phyloP scores from a whole-genome alignment of 2,888 invertebrate species.

The Eueremaeus valkanovi region DNA sequence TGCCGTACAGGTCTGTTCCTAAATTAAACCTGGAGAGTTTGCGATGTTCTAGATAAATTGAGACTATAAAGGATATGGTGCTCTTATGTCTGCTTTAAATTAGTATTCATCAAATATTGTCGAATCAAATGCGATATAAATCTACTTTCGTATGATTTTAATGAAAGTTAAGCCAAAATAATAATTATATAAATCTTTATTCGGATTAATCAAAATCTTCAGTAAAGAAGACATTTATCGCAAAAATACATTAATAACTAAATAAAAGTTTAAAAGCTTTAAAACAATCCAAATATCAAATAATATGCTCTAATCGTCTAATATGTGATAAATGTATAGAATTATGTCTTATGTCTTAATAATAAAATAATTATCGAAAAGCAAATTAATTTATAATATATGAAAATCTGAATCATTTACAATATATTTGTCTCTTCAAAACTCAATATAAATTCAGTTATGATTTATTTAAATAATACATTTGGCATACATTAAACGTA shows the following conservation, averaged over 20 bases:
- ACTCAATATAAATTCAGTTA: neutral
- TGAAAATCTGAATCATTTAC: neutral
- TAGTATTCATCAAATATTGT: too few species aligned
- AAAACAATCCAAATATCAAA: neutral
- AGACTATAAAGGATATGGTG: too few species aligned
- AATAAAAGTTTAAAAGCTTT: conserved; percentile 19
- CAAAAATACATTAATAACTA: neutral
- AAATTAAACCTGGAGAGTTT: too few species aligned
- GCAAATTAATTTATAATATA: neutral
- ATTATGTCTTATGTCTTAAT: neutral
- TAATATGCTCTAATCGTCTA: conserved; percentile 5
- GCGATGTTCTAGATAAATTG: too few species aligned
- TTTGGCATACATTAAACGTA: conserved; percentile 25
- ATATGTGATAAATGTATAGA: neutral
- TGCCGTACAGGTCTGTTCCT: too few species aligned
- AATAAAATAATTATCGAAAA: conserved; percentile 15
- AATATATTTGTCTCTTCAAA: neutral
- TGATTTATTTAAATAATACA: neutral
- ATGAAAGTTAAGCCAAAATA: too few species aligned
- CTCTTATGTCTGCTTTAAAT: too few species aligned
- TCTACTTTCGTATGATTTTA: too few species aligned
- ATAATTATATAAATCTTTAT: too few species aligned
- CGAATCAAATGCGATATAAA: too few species aligned
- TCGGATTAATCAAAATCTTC: too few species aligned
- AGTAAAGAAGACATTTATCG: too few species aligned